Evolutionary conservation across 2,888 invertebrate species (phyloP).

Genomic region (Temnothorax rugatulus): DNA sequence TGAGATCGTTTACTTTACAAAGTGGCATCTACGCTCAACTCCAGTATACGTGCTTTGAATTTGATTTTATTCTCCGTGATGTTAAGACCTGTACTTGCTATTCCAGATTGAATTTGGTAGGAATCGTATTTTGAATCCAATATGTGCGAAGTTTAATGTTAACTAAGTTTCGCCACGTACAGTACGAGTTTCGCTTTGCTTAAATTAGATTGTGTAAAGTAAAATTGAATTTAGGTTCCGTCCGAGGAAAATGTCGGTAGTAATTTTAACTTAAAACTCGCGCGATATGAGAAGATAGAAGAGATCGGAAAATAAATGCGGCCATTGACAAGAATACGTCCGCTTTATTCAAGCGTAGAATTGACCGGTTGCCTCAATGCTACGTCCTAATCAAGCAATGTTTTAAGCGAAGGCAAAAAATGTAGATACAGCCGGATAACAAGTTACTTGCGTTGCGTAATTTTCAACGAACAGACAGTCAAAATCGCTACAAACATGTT

Average conservation of each 20-base stretch:
- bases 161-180: slow-evolving; percentile 31
- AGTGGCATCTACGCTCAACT: slow-evolving; percentile 21
- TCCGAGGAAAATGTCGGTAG: slow-evolving; percentile 7
- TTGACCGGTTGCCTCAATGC: background rate
- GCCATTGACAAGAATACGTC: background rate
- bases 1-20: slow-evolving; percentile 25
- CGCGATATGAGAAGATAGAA: background rate
- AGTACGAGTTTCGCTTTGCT: slow-evolving; percentile 28
- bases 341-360: background rate
- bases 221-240: slow-evolving; percentile 29
- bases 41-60: slow-evolving; percentile 24
- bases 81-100: slow-evolving; percentile 30
- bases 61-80: slow-evolving; percentile 34
- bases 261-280: background rate
- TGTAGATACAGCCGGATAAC: background rate
- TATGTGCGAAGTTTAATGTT: slow-evolving; percentile 44
- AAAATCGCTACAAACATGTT: background rate
- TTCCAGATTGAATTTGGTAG: slow-evolving; percentile 33
- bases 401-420: background rate
- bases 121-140: slow-evolving; percentile 48
- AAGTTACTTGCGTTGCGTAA: background rate
- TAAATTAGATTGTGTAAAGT: slow-evolving; percentile 41
- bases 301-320: background rate
- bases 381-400: background rate
- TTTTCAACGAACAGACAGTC: background rate